These are phyloP conservation scores for Branchinecta sandiegonensis DNA, from an alignment of 2,888 invertebrate species.

Conservation along the genomic window DNA sequence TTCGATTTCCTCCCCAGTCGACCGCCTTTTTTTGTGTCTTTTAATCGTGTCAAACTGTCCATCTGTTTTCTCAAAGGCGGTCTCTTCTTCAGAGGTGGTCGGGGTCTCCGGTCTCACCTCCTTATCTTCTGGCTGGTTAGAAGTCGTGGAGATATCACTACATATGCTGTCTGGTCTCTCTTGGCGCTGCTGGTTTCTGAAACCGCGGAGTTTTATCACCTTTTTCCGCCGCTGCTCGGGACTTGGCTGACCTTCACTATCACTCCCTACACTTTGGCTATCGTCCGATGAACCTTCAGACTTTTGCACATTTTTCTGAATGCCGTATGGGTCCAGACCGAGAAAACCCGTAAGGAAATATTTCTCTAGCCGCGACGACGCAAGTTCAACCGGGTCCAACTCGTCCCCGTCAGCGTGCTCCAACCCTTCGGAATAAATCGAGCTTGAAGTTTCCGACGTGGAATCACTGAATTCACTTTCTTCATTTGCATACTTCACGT, in stretches of 20 bases:
- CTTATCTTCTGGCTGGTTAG: conserved; percentile 26
- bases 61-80: conserved; percentile 41
- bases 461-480: conserved; percentile 34
- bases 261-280: conserved; percentile 69
- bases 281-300: conserved; percentile 41
- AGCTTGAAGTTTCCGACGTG: conserved; percentile 51
- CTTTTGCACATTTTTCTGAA: conserved; percentile 46
- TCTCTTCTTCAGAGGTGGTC: conserved; percentile 26
- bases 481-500: conserved; percentile 30
- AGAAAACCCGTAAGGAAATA: conserved; percentile 49
- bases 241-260: conserved; percentile 73
- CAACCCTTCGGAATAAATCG: conserved; percentile 57
- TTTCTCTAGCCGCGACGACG: conserved; percentile 70
- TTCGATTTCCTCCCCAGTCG: conserved; percentile 32
- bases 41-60: conserved; percentile 67
- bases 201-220: conserved; percentile 55
- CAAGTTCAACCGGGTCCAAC: conserved; percentile 54
- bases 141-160: conserved; percentile 22
- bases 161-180: conserved; percentile 21
- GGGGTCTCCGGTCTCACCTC: conserved; percentile 43
- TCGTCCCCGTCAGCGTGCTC: conserved; percentile 40
- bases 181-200: conserved; percentile 43
- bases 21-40: conserved; percentile 54
- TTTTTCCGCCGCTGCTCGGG: conserved; percentile 69
- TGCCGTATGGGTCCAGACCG: conserved; percentile 25